Conservation (phyloP, 1,140 invertebrate species). For the Neodiprion lecontei region DNA sequence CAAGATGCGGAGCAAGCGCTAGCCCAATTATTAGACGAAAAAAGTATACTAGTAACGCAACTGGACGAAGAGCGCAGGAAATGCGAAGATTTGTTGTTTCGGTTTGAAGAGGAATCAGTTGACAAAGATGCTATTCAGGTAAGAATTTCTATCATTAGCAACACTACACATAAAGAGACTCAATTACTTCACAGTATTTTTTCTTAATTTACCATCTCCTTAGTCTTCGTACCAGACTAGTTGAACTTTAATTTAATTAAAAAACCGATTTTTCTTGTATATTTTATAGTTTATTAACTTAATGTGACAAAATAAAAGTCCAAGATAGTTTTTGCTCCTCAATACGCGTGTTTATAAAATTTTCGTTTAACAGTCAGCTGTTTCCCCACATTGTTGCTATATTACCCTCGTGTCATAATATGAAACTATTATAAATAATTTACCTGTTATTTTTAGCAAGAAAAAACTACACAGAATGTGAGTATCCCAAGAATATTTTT, state of each 20-base stretch:
- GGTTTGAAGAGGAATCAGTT: conserved; percentile 88
- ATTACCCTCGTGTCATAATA: too few species aligned
- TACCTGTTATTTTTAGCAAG: conserved; percentile 51
- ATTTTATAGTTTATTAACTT: too few species aligned
- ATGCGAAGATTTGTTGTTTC: conserved; percentile 90
- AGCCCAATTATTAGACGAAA: conserved; percentile 69
- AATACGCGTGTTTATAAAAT: too few species aligned
- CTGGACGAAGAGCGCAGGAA: conserved; percentile 88
- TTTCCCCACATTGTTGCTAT: too few species aligned
- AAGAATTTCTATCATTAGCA: conserved; percentile 36
- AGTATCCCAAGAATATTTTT: conserved; percentile 50
- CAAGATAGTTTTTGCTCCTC: too few species aligned
- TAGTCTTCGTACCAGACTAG: conserved; percentile 32
- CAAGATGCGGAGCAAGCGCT: conserved; percentile 54
- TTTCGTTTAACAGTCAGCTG: too few species aligned
- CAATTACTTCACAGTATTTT: conserved; percentile 2
- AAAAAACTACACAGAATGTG: conserved; percentile 56
- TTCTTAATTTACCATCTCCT: neutral
- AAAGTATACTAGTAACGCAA: conserved; percentile 69
- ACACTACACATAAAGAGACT: too few species aligned
- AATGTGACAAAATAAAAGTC: too few species aligned
- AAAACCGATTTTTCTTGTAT: too few species aligned
- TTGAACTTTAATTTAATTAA: too few species aligned
- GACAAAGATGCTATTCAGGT: conserved; percentile 83
- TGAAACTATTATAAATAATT: neutral